Conservation (phyloP, 1,140 invertebrate species). For the Calosoma granatense region DNA sequence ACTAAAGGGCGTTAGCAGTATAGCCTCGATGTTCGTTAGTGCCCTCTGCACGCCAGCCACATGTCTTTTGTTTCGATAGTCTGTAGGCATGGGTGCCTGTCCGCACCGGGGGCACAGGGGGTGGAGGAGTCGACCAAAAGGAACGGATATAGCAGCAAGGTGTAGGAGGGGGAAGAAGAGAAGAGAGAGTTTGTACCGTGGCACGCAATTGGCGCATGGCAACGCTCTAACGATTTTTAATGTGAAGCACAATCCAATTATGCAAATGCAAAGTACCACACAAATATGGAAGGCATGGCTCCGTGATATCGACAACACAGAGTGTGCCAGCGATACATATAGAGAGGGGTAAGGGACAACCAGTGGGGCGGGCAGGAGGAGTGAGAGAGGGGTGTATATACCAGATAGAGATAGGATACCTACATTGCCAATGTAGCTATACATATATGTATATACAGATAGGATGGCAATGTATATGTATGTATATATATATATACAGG, state of each 20-base stretch:
- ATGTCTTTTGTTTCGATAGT: too few species aligned
- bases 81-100: too few species aligned
- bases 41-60: too few species aligned
- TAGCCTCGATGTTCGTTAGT: too few species aligned
- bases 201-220: constrained; percentile 5
- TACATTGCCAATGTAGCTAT: constrained; percentile 33
- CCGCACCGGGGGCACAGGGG: too few species aligned
- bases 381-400: constrained; percentile 12
- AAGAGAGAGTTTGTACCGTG: neutral
- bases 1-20: too few species aligned
- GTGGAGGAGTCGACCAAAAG: neutral
- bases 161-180: neutral
- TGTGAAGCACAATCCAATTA: constrained; percentile 11
- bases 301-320: constrained; percentile 35
- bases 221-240: constrained; percentile 11
- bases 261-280: constrained; percentile 10
- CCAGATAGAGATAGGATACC: constrained; percentile 35
- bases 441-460: constrained; percentile 25
- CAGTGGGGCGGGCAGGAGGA: neutral
- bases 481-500: constrained; percentile 23
- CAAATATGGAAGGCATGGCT: constrained; percentile 31
- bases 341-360: neutral
- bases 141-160: neutral
- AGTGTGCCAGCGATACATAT: constrained; percentile 40
- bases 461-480: constrained; percentile 24